Base-by-base conservation (phyloP, 2,888 invertebrate species). In the Amphimallon solstitiale region DNA sequence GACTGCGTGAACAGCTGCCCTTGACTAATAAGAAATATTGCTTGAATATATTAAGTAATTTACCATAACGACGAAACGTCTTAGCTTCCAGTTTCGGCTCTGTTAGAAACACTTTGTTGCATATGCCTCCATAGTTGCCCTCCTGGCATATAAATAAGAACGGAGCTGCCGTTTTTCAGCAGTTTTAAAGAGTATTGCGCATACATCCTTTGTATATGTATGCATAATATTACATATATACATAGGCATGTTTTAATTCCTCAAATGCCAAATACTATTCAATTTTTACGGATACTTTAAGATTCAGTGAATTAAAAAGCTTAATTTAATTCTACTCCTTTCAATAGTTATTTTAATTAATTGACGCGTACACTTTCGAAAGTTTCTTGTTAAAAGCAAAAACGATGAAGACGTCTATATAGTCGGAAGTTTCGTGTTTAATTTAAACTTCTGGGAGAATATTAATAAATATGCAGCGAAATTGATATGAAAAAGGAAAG, bases 11-110 rank as follows among this genome's bases (percentile, higher is more conserved):
- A 77, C 78, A 81, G 80, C 80, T 81, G 80, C 78, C 80, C 80
- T 79, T 80, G 80, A 81, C 81, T 80, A 80, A 81, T 79, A 79
- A 79, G 80, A 81, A 80, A 79, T 80, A 80, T 79, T 77, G 77
- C 79, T 77, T 77, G 79, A 80, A 79, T 79, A 80, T 80, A 80
- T 79, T 79, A 77, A 73, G 72, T 74, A 74, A 75, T 76, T 74
- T 74, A 66, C 69, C 68, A 51, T 38, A 46, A 43, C 56, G 34
- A 21, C 45, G 56, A 29, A 59, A 59, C 43, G 29, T 59, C 56
- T 45, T 54, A 54, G 54, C 38, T 54, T 23, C 56, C 43, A 59
- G 17, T 29, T 59, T 29, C 43, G 43, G 15, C 29, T 15, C 29
- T 38, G 23, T 23, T 29, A 38, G 56, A 43, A 59, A 43, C 56